Conservation (phyloP, 2,888 invertebrate species). For the Chloroclystis v-ata region DNA sequence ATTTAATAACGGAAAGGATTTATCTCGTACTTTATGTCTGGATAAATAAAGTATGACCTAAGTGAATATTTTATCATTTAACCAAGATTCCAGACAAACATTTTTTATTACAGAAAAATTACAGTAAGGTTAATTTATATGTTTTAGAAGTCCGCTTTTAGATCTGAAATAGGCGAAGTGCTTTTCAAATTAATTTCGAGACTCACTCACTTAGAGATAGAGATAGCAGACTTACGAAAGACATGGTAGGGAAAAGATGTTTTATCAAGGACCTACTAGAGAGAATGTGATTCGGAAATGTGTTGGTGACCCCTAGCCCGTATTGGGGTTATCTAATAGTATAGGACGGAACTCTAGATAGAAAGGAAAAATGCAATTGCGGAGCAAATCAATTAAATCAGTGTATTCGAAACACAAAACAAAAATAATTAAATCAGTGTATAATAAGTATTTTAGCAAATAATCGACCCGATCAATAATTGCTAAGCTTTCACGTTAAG, state of each 20-base stretch:
- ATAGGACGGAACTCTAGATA: slow-evolving; percentile 9
- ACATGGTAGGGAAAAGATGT: no score
- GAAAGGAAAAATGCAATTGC: slow-evolving; percentile 7
- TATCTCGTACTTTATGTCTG: slow-evolving; percentile 14
- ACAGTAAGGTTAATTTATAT: no score
- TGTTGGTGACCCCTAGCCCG: slow-evolving; percentile 8
- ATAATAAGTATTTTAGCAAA: neutral
- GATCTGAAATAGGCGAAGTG: no score
- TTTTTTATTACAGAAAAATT: no score
- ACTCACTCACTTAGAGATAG: no score
- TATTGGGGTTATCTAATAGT: slow-evolving; percentile 10
- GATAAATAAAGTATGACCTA: slow-evolving; percentile 6
- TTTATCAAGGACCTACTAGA: no score
- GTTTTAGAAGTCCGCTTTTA: no score
- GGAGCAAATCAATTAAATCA: slow-evolving; percentile 6
- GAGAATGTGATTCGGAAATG: neutral
- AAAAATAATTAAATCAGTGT: slow-evolving; percentile 2
- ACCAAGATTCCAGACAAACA: no score
- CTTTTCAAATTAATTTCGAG: no score
- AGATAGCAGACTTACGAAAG: no score
- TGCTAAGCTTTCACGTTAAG: neutral
- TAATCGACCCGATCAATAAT: neutral
- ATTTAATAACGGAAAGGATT: slow-evolving; percentile 17
- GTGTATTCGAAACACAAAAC: no score
- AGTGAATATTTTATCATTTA: no score